Percentiles rank a stretch among this genome's conserved stretches.
phyloP scores from a whole-genome alignment of 1,140 invertebrate genomes.

The Drosophila nigrodunni region DNA sequence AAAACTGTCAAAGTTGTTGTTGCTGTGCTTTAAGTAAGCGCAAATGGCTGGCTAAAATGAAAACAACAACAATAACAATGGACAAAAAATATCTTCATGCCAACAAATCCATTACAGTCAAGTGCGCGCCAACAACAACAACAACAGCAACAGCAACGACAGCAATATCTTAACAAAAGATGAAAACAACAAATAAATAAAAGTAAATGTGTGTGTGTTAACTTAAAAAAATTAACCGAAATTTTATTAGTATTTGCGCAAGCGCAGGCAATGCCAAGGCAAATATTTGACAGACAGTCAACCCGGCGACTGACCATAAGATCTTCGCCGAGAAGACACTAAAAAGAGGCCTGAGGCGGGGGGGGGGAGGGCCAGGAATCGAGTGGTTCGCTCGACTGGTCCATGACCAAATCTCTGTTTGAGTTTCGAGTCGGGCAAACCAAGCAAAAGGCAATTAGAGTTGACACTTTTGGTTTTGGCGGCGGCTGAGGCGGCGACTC shows the following conservation, averaged over 20 bases:
- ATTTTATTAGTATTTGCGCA: slow-evolving; percentile 84
- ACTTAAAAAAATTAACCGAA: slow-evolving; percentile 84
- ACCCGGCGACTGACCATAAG: slow-evolving; percentile 50
- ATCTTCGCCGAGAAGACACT: slow-evolving; percentile 33
- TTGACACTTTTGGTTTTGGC: slow-evolving; percentile 80
- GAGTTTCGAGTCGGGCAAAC: slow-evolving; percentile 55
- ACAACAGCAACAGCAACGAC: slow-evolving; percentile 6
- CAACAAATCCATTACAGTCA: slow-evolving; percentile 84
- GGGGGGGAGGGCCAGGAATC: neutral
- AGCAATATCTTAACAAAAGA: neutral
- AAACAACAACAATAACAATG: slow-evolving; percentile 31
- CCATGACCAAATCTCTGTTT: slow-evolving; percentile 57
- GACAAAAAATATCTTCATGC: slow-evolving; percentile 80
- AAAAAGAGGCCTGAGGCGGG: neutral
- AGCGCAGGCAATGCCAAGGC: slow-evolving; percentile 78
- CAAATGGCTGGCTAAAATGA: slow-evolving; percentile 56
- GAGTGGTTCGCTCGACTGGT: slow-evolving; percentile 26
- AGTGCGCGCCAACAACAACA: slow-evolving; percentile 60
- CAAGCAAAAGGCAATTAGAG: slow-evolving; percentile 82
- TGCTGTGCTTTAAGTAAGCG: slow-evolving; percentile 54
- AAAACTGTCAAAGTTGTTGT: slow-evolving; percentile 11
- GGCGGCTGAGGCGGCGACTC: slow-evolving; percentile 13
- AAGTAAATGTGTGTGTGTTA: slow-evolving; percentile 69
- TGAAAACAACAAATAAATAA: slow-evolving; percentile 74
- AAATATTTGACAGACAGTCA: slow-evolving; percentile 76